Evolutionary conservation across 2,797 vertebrate genomes (phyloP).

Genomic region (Sciurus carolinensis): DNA sequence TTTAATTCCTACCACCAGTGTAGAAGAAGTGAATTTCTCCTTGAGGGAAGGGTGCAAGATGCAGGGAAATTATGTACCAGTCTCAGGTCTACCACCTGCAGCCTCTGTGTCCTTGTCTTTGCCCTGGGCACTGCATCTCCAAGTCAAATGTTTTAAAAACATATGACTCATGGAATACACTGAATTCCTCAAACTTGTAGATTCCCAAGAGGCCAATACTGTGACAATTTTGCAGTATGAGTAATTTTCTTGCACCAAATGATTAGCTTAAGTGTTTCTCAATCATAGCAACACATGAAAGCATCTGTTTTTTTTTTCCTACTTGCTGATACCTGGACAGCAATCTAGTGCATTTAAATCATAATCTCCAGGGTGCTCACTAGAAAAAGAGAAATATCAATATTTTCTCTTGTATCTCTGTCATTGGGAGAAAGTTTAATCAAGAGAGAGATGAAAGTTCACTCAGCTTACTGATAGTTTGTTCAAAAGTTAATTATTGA

Average conservation of each 20-base stretch:
- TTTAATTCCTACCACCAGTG: not conserved
- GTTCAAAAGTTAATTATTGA: not conserved
- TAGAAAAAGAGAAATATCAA: not conserved
- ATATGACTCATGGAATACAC: not conserved
- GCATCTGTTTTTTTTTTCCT: not conserved
- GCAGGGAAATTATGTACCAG: accelerated
- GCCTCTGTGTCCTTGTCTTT: not conserved
- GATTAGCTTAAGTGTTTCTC: not conserved
- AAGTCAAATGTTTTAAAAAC: not conserved
- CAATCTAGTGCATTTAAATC: not conserved
- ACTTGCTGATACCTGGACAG: not conserved
- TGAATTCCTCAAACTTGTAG: not conserved
- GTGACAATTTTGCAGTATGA: not conserved
- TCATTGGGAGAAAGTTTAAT: too few relatives aligned
- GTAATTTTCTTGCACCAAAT: not conserved
- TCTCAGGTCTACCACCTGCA: not conserved
- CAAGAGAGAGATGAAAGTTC: too few relatives aligned
- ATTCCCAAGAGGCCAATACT: not conserved
- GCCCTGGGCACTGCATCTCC: not conserved
- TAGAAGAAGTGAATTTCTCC: not conserved
- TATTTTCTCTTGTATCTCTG: not conserved
- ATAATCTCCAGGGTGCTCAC: not conserved
- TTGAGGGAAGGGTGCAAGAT: not conserved
- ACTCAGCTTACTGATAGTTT: not conserved
- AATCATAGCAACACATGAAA: not conserved